Evolutionary conservation across 2,113 vertebrate genomes (phyloP).

Genomic region (Pluvialis apricaria): DNA sequence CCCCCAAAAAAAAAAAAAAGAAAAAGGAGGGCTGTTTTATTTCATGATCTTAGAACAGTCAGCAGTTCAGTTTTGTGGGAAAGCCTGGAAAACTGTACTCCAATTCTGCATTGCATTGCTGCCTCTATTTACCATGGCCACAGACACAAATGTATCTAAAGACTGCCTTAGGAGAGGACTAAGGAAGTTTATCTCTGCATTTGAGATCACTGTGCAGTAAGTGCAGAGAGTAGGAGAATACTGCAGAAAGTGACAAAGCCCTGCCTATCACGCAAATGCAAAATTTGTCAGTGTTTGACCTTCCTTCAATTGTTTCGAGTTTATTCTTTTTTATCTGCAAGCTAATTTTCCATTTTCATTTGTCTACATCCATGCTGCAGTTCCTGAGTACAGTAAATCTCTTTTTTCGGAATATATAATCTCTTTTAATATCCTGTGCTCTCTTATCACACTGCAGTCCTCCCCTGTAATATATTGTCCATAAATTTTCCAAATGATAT

Average conservation of each 20-base stretch:
- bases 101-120: not conserved
- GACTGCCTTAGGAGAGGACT: no score
- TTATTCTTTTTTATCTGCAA: not conserved
- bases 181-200: not conserved
- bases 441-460: not conserved
- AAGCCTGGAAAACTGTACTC: not conserved
- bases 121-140: not conserved
- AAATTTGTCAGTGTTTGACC: not conserved
- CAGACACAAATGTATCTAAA: accelerated
- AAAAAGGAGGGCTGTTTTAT: not conserved
- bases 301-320: not conserved
- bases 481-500: not conserved
- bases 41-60: not conserved
- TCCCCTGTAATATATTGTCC: not conserved
- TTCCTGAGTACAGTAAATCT: not conserved
- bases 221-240: not conserved
- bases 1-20: no score
- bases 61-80: not conserved
- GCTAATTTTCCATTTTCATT: not conserved
- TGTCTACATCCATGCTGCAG: not conserved
- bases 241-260: not conserved
- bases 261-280: not conserved
- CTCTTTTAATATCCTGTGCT: conserved; percentile 25
- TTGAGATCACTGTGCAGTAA: not conserved
- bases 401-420: not conserved